Base-by-base conservation (phyloP, 2,888 invertebrate species). In the Rhyacophila evoluta region DNA sequence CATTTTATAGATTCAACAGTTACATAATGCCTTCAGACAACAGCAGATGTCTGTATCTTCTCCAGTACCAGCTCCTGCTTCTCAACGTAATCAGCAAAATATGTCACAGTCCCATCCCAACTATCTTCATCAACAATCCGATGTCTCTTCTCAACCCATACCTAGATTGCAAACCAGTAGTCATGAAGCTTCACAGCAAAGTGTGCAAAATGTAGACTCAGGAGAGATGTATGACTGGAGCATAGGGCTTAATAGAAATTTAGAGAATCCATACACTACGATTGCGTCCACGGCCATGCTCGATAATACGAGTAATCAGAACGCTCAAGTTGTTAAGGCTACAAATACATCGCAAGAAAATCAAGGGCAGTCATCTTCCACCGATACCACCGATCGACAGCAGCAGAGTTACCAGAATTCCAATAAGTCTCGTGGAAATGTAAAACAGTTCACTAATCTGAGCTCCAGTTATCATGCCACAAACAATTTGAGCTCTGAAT, bases 401-500 rank as follows among this genome's bases (percentile, higher is more conserved):
- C 80, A 78, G 28, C 69, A 77, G 33, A 67, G 72, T 38, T 77
- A 15, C 36, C 78, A 75, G 29, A 38, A 71, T 39, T 36, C 37
- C 27, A 72, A 73, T 25, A 78, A 78, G 37, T 15, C 25, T 8
- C 73, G 70, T 28, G 41, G 29, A 12, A 79, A 72, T n/a, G 67
- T 69, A 33, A 75, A 76, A 19, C 76, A 81, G 67, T 79, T 74
- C 55, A 70, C 73, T 4, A 81, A 72, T 72, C 33, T 79, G 2
- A 77, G 76, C 5, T 80, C 81, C n/a, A 80, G 80, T 29, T 81
- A 79, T 75, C 79, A 86, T 78, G 84, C 87, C 1, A 80, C 85
- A 28, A 87, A 86, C 77, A 86, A 91, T 77, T 89, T 90, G 28
- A 90, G 91, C 72, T 92, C 93, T 0, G 94, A 94, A 83, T 93